Base-by-base conservation (phyloP, 2,797 vertebrate species). In the Bovichtus variegatus region DNA sequence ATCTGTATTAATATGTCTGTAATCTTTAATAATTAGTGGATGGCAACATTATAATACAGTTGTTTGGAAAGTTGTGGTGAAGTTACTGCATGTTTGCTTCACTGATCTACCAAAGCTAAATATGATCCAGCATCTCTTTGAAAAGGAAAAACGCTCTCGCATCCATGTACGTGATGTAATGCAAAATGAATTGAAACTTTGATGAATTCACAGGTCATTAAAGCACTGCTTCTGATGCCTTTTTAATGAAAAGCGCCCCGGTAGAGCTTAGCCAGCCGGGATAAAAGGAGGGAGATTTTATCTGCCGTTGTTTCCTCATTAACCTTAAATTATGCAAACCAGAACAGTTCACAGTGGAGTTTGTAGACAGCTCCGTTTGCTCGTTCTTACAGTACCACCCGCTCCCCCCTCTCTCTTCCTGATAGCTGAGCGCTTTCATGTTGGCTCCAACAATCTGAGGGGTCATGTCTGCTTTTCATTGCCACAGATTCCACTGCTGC, bases 321-420 rank as follows among this genome's bases (percentile, higher is more conserved):
- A 94, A 94, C 92, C 92, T 94, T 93, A 95, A 93, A 94, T 93
- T 92, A 94, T 94, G 87, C 92, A 93, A 93, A 93, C 87, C 89
- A 90, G 86, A 83, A 60, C 53, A 83, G 85, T 90, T 92, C 87
- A 92, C 79, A 82, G 86, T 87, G 18, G 27, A 80, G 75, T 79
- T 86, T 81, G 86, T 76, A 76, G 84, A 89, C 79, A 75, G 81
- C 76, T 58, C 76, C 12, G 34, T 82, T 80, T 38, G 16, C 62
- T 74, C 29, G 3, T 40, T 70, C 40, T 50, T 57, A 51, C 62
- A 29, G 57, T 47, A 4, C 31, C 21, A 11, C 13, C 21, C 2
- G 19, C 18, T 4, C 8, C 59, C 31, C 31, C 0, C 54, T 41
- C 69, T 41, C 38, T 50, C 38, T 58, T 29, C 27, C 57, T 74